Evolutionary conservation across 2,113 vertebrate species (phyloP), one percentile per base, ranked within the genome.

Genomic region (Tringa solitaria): DNA sequence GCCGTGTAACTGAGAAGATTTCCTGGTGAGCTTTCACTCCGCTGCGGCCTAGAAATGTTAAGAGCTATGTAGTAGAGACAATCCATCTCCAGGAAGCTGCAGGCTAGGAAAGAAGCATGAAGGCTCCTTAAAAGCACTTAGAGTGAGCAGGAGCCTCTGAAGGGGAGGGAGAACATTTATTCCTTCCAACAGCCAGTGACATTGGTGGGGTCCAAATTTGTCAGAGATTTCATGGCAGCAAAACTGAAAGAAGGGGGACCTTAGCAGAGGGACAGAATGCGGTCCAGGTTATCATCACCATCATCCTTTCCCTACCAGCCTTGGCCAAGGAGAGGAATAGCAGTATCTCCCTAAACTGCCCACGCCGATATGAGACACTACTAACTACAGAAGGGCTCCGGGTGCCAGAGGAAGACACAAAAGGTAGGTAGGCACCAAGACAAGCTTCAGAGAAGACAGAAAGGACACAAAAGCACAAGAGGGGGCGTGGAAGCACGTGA

Each of bases 51-150:
- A 94, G 88, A 97, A 96, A 96, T 41, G 70, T 81, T 92, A 81
- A 89, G 80, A 95, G 93, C 88, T 95, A 81, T 78, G 88, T 43
- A 74, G 56, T 61, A 88, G 92, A 96, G 88, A 84, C 2, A 1
- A 89, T 96, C 92, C 90, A 89, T 94, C 88, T 91, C 93, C 93
- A 96, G 86, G 96, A 94, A 81, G 95, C 96, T 95, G 86, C 92
- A 93, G 95, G 95, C 96, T 94, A 95, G 88, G 86, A 96, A 96
- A 95, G 86, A 92, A 92, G 88, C 48, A 3, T 77, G 88, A 92
- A 93, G 88, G 8, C 79, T 88, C 82, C 72, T 93, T 84, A 89
- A 86, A 79, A 96, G 87, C 75, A 75, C 79, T 90, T 64, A 23
- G 84, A 83, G 70, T 21, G 22, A 87, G 87, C 3, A 0, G 51